phyloP scores from a whole-genome alignment of 2,888 invertebrate species.

The Pristionchus japonicus region DNA sequence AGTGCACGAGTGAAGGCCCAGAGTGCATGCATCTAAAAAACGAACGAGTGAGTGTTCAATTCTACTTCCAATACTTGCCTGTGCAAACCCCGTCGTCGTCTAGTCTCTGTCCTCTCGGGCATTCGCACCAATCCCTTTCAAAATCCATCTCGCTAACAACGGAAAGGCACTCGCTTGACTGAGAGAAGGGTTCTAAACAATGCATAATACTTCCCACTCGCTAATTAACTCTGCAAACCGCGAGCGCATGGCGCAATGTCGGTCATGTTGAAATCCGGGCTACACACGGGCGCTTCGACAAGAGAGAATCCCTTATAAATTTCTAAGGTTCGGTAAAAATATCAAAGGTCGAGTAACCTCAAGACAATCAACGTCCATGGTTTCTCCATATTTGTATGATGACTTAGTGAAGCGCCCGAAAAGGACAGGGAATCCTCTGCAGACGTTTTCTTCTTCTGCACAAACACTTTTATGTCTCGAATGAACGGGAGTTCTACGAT shows the following conservation, averaged over 20 bases:
- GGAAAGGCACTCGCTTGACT: not conserved
- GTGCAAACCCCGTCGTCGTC: not conserved
- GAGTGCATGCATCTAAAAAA: not conserved
- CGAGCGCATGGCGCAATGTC: not conserved
- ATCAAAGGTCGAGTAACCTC: not conserved
- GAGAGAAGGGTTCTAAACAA: not conserved
- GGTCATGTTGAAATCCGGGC: not conserved
- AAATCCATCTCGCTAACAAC: not conserved
- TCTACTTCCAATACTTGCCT: not conserved
- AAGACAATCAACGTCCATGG: not conserved
- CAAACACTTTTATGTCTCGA: too few species aligned
- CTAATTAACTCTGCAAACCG: not conserved
- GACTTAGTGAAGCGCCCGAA: not conserved
- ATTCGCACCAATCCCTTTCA: not conserved
- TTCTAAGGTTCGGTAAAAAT: too few species aligned
- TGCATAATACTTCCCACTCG: not conserved
- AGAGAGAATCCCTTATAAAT: not conserved
- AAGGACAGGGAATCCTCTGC: not conserved
- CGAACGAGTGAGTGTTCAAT: not conserved
- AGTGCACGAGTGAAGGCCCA: not conserved
- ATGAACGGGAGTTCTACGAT: too few species aligned
- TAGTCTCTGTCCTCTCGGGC: not conserved
- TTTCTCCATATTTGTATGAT: not conserved
- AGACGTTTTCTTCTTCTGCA: not conserved
- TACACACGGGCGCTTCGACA: not conserved